Percentiles rank a stretch among this genome's conserved stretches.
Evolutionary conservation across 2,113 vertebrate species (phyloP).

Genomic region (Felis catus): F.catus_Fca126_mat1.0 CM031413.1:19420501-19421000

Average conservation of each 20-base stretch:
- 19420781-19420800: conserved; percentile 50
- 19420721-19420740: conserved; percentile 51
- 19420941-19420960: neutral
- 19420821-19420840: neutral
- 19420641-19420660: conserved; percentile 75
- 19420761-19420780: conserved; percentile 26
- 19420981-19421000: neutral
- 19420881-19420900: conserved; percentile 34
- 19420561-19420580: neutral
- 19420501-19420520: neutral
- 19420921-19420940: neutral
- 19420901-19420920: neutral
- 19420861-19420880: neutral
- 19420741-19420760: neutral
- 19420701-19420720: conserved; percentile 47
- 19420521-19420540: neutral
- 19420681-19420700: conserved; percentile 61
- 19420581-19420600: conserved; percentile 24
- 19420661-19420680: conserved; percentile 65
- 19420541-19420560: conserved; percentile 36
- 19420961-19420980: conserved; percentile 37
- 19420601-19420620: conserved; percentile 33
- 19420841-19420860: conserved; percentile 44
- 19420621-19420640: conserved; percentile 72
- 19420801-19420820: conserved; percentile 40